Percentiles rank a stretch among this genome's conserved stretches.
Conservation (phyloP, 2,888 invertebrate genomes). For the Drosophila macrospina region DNA sequence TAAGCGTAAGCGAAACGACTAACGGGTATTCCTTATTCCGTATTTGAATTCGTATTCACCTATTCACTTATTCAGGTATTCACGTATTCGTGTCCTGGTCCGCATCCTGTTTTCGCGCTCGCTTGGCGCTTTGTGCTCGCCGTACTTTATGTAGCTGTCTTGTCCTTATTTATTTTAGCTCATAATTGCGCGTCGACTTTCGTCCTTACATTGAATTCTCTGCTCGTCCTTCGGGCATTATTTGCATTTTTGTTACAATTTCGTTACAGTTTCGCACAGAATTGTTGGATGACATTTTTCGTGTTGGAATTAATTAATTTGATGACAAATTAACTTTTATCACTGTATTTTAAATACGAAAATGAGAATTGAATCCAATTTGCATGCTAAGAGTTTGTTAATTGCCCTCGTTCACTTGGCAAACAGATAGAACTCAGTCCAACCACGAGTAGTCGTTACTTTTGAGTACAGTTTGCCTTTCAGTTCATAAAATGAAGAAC, state of each 20-base stretch:
- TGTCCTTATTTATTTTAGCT: conserved; percentile 65
- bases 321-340: conserved; percentile 71
- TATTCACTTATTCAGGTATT: conserved; percentile 14
- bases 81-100: conserved; percentile 9
- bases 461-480: conserved; percentile 1
- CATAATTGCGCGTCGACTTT: conserved; percentile 55
- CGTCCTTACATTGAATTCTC: conserved; percentile 1
- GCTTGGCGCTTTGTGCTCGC: conserved; percentile 5
- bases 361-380: conserved; percentile 47
- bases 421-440: background rate
- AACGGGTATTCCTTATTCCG: background rate
- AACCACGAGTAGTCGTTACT: background rate
- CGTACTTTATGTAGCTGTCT: conserved; percentile 37
- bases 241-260: conserved; percentile 51
- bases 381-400: conserved; percentile 55
- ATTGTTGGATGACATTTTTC: conserved; percentile 17
- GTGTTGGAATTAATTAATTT: conserved; percentile 63
- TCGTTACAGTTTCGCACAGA: conserved; percentile 11
- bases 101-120: conserved; percentile 31
- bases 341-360: conserved; percentile 52
- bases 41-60: conserved; percentile 15
- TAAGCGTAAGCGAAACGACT: background rate
- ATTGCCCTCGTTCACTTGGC: conserved; percentile 30
- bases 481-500: background rate
- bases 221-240: conserved; percentile 15